A percentile compares a stretch with the other conserved stretches of the same genome.
Evolutionary conservation across 2,797 vertebrate genomes (phyloP).

Genomic region (Darevskia nairensis): DNA sequence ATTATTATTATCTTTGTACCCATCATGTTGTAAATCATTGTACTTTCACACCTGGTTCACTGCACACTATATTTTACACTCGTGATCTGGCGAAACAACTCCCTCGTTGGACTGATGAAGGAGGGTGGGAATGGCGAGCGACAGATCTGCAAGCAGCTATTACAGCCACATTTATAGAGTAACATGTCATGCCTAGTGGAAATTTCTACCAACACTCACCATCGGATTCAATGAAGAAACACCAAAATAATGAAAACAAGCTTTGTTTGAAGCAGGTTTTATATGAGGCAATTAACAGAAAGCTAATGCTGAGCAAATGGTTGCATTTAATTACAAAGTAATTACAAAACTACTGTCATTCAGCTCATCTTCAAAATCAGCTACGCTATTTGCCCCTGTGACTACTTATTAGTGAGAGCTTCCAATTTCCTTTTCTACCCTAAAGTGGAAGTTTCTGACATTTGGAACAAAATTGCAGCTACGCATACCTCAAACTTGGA

Average conservation of each 20-base stretch:
- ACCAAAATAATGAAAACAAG: background rate
- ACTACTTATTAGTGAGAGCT: background rate
- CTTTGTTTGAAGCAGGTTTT: conserved; percentile 6
- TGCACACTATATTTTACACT: background rate
- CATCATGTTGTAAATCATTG: background rate
- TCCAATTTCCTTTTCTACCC: background rate
- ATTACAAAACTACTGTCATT: conserved; percentile 45
- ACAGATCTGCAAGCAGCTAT: background rate
- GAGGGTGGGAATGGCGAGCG: background rate
- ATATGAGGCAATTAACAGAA: background rate
- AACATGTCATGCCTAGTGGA: background rate
- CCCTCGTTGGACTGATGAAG: background rate
- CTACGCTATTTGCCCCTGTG: conserved; percentile 10
- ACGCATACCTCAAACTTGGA: background rate
- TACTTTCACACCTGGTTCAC: background rate
- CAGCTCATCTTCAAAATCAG: conserved; percentile 25
- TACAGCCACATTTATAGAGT: background rate
- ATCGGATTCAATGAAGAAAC: background rate
- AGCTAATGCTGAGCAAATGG: background rate
- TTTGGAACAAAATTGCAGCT: background rate
- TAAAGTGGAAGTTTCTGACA: background rate
- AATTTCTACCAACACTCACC: background rate
- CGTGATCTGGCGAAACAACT: background rate
- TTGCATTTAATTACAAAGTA: conserved; percentile 16
- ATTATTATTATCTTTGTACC: too few relatives aligned